These are phyloP conservation scores for Agelas oroides DNA, from an alignment of 37 sponge, comb jelly and placozoan genomes.

Conservation along the genomic window DNA sequence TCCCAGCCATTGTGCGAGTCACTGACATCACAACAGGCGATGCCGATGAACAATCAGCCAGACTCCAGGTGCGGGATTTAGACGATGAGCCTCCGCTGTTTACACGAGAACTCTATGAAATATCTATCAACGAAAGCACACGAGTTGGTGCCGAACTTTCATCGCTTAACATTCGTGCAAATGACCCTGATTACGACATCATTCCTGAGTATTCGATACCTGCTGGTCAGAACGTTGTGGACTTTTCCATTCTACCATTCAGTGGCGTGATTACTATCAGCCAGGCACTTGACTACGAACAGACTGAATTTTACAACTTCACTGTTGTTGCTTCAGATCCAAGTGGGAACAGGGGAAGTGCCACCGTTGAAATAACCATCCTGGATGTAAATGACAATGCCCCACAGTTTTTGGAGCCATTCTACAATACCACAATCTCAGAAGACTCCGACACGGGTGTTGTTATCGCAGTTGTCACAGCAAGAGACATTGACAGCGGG, in stretches of 20 bases:
- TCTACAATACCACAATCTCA: constrained; percentile 39
- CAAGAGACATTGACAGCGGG: constrained; percentile 64
- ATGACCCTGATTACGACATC: constrained; percentile 61
- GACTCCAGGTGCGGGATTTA: constrained; percentile 41
- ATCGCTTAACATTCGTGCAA: constrained; percentile 33
- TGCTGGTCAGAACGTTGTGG: constrained; percentile 6
- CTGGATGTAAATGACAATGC: constrained; percentile 72
- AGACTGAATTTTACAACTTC: constrained; percentile 24
- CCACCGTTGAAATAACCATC: constrained; percentile 45
- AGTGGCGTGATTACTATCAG: constrained; percentile 45
- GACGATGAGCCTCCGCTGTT: constrained; percentile 74
- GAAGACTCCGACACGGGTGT: constrained; percentile 49
- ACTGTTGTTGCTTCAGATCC: constrained; percentile 39
- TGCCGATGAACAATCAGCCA: not conserved
- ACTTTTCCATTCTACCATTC: constrained; percentile 22
- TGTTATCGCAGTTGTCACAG: constrained; percentile 37
- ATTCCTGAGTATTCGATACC: constrained; percentile 43
- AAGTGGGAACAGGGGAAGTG: constrained; percentile 7
- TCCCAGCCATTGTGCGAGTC: constrained; percentile 17
- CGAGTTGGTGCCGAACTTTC: constrained; percentile 5
- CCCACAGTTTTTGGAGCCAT: constrained; percentile 46
- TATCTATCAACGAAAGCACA: constrained; percentile 44
- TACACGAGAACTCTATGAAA: constrained; percentile 12
- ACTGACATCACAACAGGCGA: constrained; percentile 19
- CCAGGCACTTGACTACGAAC: constrained; percentile 56